Evolutionary conservation across 1,140 invertebrate genomes (phyloP), one percentile per base, ranked within the genome.

Genomic region (Drosophila suzukii): DNA sequence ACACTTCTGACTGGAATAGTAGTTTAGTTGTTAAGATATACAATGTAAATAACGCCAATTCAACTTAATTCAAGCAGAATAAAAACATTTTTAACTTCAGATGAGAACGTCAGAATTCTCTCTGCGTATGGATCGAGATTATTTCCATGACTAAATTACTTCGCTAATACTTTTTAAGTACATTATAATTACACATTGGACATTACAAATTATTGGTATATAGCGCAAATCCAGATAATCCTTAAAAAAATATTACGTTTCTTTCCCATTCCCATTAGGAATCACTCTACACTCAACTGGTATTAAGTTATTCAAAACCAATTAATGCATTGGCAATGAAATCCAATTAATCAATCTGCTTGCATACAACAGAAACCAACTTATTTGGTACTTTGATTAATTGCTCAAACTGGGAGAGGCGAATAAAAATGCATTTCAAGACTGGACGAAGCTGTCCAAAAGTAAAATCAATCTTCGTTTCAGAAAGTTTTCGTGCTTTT

Each of bases 381-480:
- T 55, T 60, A 79, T 61, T 83, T 60, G 46, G 78, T 59, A 49
- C 53, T 66, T 86, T 86, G 82, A 86, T 86, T 86, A 86, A 86
- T 88, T 79, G 78, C 58, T 27, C 30, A 47, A 68, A 68, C 57
- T 43, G 8, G 8, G 44, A 39, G 47, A 38, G 30, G 8, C 10
- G 32, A 66, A 67, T 43, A 56, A 76, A 81, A 81, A 58, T 86
- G 74, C 83, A 88, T 72, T 72, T 49, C 59, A 47, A 71, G 77
- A 86, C 50, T 78, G 74, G 68, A 75, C 82, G 65, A 86, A 81
- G 30, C 74, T 53, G 53, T 82, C 70, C 41, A 47, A 60, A 78
- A 85, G 65, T 86, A 66, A 62, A 78, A 85, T 85, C 83, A 85
- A 85, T 85, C 82, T 85, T 85, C 75, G 83, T 82, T 82, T 39